A percentile compares a stretch with the other conserved stretches of the same genome.
Evolutionary conservation across 2,113 vertebrate genomes (phyloP).

Genomic region (Sylvietta virens): DNA sequence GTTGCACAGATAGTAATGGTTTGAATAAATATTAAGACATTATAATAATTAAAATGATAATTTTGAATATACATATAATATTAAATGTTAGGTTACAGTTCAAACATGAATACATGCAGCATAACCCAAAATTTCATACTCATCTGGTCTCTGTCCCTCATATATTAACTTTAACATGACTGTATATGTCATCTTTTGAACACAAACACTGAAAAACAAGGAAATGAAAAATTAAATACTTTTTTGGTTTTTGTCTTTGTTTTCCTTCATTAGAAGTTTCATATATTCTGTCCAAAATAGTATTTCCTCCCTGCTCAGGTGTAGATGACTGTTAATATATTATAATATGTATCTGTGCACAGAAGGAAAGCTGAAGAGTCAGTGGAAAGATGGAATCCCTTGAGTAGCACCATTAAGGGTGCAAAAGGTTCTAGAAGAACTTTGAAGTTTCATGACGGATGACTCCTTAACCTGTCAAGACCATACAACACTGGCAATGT

Average conservation of each 20-base stretch:
- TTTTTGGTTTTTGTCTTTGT: neutral
- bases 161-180: neutral
- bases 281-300: neutral
- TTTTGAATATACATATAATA: neutral
- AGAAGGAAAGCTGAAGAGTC: neutral
- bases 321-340: neutral
- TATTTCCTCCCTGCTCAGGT: neutral
- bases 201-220: neutral
- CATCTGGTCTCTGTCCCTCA: neutral
- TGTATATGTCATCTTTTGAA: neutral
- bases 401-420: neutral
- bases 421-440: neutral
- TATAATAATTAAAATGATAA: neutral
- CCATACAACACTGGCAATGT: neutral
- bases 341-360: neutral
- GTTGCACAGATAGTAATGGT: neutral
- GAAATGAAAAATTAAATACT: neutral
- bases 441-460: neutral
- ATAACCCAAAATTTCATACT: neutral
- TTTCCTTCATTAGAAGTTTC: neutral
- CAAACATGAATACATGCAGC: neutral
- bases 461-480: constrained; percentile 10
- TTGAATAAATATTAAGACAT: neutral
- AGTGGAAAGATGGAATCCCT: neutral
- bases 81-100: neutral